Percentiles rank a stretch among this genome's conserved stretches.
Conservation (phyloP, 2,888 invertebrate species). For the Chalcosyrphus nemorum region DNA sequence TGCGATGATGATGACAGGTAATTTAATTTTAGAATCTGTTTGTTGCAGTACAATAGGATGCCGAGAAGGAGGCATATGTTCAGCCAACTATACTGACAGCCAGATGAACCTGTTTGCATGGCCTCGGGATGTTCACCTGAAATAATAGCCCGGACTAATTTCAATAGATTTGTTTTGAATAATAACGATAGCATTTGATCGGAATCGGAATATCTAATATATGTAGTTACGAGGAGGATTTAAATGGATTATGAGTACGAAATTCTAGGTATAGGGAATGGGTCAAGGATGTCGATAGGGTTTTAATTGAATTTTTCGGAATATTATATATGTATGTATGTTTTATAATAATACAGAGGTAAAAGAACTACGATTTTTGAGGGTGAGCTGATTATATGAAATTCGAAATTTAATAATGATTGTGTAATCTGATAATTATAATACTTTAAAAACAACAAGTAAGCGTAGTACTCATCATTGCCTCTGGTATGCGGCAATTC, state of each 20-base stretch:
- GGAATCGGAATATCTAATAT: slow-evolving; percentile 22
- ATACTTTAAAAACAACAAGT: no score
- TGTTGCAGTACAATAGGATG: slow-evolving; percentile 78
- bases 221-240: not conserved
- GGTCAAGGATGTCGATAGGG: not conserved
- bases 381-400: not conserved
- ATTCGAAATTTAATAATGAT: no score
- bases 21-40: slow-evolving; percentile 74
- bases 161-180: slow-evolving; percentile 80
- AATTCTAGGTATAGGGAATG: not conserved
- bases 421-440: no score
- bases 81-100: slow-evolving; percentile 81
- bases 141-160: slow-evolving; percentile 82
- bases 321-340: slow-evolving; percentile 18
- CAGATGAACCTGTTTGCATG: slow-evolving; percentile 82
- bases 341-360: not conserved
- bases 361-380: not conserved
- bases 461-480: no score
- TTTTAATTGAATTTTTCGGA: slow-evolving; percentile 28
- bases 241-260: not conserved
- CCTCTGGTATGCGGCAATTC: no score
- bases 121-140: slow-evolving; percentile 83
- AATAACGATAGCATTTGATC: slow-evolving; percentile 45
- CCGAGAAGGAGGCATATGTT: slow-evolving; percentile 79
- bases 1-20: slow-evolving; percentile 56